Evolutionary conservation across 2,797 vertebrate species (phyloP).

Genomic region (Cyclura pinguis): DNA sequence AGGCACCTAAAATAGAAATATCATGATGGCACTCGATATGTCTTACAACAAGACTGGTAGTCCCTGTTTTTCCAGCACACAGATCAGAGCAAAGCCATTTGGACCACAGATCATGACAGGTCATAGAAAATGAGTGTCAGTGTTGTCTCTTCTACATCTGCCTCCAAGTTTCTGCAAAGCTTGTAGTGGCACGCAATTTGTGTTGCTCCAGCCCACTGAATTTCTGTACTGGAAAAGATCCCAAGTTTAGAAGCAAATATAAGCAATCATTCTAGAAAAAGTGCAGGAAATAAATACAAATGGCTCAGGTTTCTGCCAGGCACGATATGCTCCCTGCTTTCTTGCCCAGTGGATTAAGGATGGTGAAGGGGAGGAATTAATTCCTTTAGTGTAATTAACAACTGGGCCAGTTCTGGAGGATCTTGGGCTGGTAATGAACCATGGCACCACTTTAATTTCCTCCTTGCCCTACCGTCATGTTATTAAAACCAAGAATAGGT

Average conservation of each 20-base stretch:
- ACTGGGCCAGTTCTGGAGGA: constrained; percentile 80
- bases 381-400: constrained; percentile 93
- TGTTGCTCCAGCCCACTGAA: not conserved
- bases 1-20: not conserved
- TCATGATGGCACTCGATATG: too few species aligned
- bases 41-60: not conserved
- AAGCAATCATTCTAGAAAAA: constrained; percentile 36
- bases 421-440: constrained; percentile 87
- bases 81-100: not conserved
- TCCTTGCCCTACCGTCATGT: constrained; percentile 75
- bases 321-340: constrained; percentile 38
- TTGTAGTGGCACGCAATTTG: not conserved
- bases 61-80: not conserved
- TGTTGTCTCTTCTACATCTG: not conserved
- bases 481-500: constrained; percentile 81
- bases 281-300: not conserved
- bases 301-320: not conserved
- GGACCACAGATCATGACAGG: not conserved
- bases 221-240: not conserved
- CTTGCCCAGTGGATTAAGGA: constrained; percentile 60
- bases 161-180: not conserved
- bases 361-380: constrained; percentile 83
- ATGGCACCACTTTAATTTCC: constrained; percentile 86
- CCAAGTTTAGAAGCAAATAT: constrained; percentile 20
- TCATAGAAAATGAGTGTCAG: not conserved